These are phyloP conservation scores for Rhyacophila brunnea DNA, from an alignment of 1,140 invertebrate genomes.

Conservation along the genomic window DNA sequence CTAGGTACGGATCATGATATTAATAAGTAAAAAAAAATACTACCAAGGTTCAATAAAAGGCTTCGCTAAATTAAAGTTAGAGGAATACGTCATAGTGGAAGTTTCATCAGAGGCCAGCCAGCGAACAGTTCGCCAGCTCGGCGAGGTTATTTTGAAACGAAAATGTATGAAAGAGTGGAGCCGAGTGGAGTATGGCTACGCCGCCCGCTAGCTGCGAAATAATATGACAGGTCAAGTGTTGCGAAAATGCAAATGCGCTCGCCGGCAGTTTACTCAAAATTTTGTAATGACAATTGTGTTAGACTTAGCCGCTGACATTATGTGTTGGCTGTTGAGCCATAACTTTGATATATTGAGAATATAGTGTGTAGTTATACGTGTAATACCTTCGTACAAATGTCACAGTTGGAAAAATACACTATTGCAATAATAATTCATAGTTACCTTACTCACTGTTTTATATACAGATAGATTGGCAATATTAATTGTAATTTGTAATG, in stretches of 20 bases:
- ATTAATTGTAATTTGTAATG: no score
- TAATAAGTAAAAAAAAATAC: no score
- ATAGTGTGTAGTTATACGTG: no score
- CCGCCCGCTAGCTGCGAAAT: constrained; percentile 29
- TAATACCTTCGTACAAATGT: no score
- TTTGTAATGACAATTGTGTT: constrained; percentile 36
- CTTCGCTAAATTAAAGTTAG: constrained; percentile 3
- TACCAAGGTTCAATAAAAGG: constrained; percentile 1
- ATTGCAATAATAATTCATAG: no score
- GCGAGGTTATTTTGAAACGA: constrained; percentile 29
- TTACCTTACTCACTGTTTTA: no score
- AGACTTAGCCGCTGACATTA: constrained; percentile 24
- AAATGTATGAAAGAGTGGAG: constrained; percentile 31
- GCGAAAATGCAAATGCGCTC: constrained; percentile 36
- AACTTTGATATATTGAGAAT: constrained; percentile 3
- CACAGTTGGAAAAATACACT: no score
- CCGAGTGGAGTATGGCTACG: no score
- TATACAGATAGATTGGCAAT: no score
- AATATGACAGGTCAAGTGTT: constrained; percentile 36
- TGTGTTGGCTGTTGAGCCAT: constrained; percentile 21
- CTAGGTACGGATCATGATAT: no score
- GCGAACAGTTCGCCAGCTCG: constrained; percentile 11
- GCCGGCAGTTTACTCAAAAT: constrained; percentile 31
- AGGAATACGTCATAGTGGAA: constrained; percentile 16
- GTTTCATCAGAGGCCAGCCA: constrained; percentile 6